A percentile compares a stretch with the other conserved stretches of the same genome.
phyloP scores from a whole-genome alignment of 2,113 vertebrate genomes.

The Microtus ochrogaster region DNA sequence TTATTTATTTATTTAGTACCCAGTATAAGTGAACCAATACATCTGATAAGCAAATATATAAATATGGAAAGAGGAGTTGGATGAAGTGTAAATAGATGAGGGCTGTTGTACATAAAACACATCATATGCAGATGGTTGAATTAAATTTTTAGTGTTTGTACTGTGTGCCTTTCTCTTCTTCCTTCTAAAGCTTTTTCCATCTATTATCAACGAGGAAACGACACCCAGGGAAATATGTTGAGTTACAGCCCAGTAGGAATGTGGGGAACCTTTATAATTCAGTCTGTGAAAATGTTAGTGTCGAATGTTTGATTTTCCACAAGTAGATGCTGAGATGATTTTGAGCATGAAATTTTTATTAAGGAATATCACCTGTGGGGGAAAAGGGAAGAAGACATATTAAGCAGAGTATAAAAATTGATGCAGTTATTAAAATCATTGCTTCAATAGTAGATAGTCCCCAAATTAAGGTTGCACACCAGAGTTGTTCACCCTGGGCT shows the following conservation, averaged over 20 bases:
- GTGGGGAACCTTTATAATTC: not conserved
- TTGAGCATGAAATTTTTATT: slow-evolving; percentile 29
- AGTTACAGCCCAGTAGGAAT: not conserved
- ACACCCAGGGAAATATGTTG: not conserved
- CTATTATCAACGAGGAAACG: not conserved
- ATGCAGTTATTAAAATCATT: not conserved
- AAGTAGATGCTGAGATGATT: slow-evolving; percentile 5
- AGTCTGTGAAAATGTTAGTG: not conserved
- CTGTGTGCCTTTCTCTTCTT: not conserved
- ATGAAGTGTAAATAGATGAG: not conserved
- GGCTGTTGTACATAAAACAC: not conserved
- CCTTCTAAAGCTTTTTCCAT: not conserved
- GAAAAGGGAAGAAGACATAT: not conserved
- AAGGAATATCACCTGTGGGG: not conserved
- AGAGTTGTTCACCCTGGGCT: not conserved
- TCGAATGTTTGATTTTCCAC: not conserved
- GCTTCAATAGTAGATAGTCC: not conserved
- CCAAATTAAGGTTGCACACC: accelerated
- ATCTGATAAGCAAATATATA: not conserved
- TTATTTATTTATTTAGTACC: not conserved
- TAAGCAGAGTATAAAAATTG: not conserved
- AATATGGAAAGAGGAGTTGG: slow-evolving; percentile 39
- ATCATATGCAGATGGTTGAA: not conserved
- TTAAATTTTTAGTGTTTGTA: not conserved
- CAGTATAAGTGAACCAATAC: not conserved